Percentiles rank a stretch among this genome's conserved stretches.
Evolutionary conservation across 2,113 vertebrate species (phyloP).

Genomic region (Casuarius casuarius): DNA sequence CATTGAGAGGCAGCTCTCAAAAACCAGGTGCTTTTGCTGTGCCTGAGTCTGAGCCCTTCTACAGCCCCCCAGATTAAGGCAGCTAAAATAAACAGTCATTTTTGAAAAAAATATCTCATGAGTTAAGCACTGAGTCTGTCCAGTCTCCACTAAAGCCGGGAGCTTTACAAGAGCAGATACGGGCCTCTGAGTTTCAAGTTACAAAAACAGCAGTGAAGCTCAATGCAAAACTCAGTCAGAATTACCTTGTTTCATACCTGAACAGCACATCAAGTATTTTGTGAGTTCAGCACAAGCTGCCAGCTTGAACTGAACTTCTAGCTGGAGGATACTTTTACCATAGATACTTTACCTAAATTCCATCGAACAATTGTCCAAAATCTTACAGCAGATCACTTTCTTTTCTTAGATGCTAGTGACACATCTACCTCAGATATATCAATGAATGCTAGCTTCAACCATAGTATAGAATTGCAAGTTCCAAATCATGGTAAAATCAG

Average conservation of each 20-base stretch:
- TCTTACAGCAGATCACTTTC: neutral
- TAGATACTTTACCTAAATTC: neutral
- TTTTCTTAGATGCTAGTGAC: neutral
- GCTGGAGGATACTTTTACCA: neutral
- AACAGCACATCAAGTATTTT: neutral
- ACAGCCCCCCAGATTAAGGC: neutral
- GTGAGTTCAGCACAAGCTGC: neutral
- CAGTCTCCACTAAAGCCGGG: neutral
- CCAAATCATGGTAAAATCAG: neutral
- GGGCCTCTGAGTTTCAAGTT: neutral
- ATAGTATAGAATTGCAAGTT: neutral
- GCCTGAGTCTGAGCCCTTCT: neutral
- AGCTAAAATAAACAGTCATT: neutral
- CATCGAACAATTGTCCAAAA: neutral
- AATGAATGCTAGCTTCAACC: neutral
- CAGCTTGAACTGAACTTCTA: neutral
- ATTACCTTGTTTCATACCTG: neutral
- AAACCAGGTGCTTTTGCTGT: neutral
- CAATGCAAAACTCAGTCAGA: neutral
- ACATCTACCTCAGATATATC: neutral
- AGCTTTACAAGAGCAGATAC: neutral
- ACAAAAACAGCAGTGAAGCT: neutral
- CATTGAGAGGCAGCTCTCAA: neutral
- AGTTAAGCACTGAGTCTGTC: neutral
- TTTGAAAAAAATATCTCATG: neutral